Evolutionary conservation across 2,888 invertebrate genomes (phyloP), one percentile per base, ranked within the genome.

Genomic region (Chironomus riparius): DNA sequence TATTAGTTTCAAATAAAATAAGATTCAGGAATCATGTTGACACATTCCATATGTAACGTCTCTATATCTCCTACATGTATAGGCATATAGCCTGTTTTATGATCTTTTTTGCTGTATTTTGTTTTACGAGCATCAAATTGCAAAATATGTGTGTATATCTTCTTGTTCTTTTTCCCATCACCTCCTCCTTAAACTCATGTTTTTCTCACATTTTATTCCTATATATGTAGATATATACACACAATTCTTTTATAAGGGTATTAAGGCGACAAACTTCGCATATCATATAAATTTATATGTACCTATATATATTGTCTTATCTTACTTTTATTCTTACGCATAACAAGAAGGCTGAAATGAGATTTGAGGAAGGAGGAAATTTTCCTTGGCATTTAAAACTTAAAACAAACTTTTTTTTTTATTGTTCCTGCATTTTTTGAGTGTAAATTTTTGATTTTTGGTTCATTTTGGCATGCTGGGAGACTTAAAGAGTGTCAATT

Each of bases 101-200:
- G 74, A 74, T 62, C 74, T 65, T 65, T 62, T 22, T 28, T 65
- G 18, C 21, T 74, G 47, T 74, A 47, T 65, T 21, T 74, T 73
- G 13, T 73, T 74, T 74, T 74, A 74, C 62, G 74, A 74, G 74
- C 62, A 68, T 68, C 47, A 74, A 74, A 74, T 74, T 72, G 72
- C 72, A 56, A 72, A 72, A 56, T 56, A 56, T 56, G 18, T 56
- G 56, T 56, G n/a, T 56, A 18, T 56, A 18, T 15, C 56, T 56
- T 56, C 56, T 50, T 50, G 13, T 50, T 50, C 50, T 56, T 56
- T 56, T 56, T 18, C 38, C 38, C 38, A 38, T 38, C 38, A 38
- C 38, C 38, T 38, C 38, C 56, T 56, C n/a, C 56, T 56, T 56
- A 38, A 38, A 18, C 18, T 56, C 56, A 6, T 15, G 38, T 38